Evolutionary conservation across 2,797 vertebrate genomes (phyloP).

Genomic region (Aeoliscus strigatus): DNA sequence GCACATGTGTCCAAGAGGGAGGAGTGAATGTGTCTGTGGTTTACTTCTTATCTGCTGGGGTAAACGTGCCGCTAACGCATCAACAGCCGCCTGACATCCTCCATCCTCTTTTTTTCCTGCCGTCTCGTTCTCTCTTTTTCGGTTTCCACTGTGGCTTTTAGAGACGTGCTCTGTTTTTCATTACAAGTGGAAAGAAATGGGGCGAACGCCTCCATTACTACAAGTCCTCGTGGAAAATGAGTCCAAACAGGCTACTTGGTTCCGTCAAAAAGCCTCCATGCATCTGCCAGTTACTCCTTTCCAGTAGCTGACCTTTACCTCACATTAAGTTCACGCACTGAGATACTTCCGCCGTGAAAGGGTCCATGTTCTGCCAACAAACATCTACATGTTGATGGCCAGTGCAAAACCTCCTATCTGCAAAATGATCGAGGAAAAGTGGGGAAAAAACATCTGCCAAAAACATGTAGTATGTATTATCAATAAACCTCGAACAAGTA

Average conservation of each 20-base stretch:
- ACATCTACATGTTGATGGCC: slow-evolving; percentile 8
- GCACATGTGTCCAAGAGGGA: slow-evolving; percentile 42
- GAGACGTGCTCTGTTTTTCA: slow-evolving; percentile 67
- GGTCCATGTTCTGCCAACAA: slow-evolving; percentile 10
- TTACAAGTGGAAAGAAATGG: slow-evolving; percentile 67
- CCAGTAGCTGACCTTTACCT: slow-evolving; percentile 38
- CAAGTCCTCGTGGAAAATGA: slow-evolving; percentile 51
- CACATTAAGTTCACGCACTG: slow-evolving; percentile 7
- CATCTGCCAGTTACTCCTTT: slow-evolving; percentile 35
- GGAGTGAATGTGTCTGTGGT: slow-evolving; percentile 2
- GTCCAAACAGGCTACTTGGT: slow-evolving; percentile 44
- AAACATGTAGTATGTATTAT: too few relatives aligned
- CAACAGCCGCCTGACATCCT: slow-evolving; percentile 34
- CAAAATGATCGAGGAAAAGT: too few relatives aligned
- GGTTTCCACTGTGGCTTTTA: slow-evolving; percentile 51
- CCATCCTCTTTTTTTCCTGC: slow-evolving; percentile 13
- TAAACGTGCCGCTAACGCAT: slow-evolving; percentile 12
- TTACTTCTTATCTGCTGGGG: slow-evolving; percentile 4
- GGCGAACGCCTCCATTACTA: slow-evolving; percentile 50
- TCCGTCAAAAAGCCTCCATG: slow-evolving; percentile 29
- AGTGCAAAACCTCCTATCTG: too few relatives aligned
- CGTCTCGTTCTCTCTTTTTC: slow-evolving; percentile 15
- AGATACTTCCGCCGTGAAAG: slow-evolving; percentile 12
- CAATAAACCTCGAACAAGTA: too few relatives aligned
- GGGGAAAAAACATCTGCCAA: too few relatives aligned